A percentile compares a stretch with the other conserved stretches of the same genome.
Conservation (phyloP, 2,888 invertebrate species). For the Laspeyria flexula region DNA sequence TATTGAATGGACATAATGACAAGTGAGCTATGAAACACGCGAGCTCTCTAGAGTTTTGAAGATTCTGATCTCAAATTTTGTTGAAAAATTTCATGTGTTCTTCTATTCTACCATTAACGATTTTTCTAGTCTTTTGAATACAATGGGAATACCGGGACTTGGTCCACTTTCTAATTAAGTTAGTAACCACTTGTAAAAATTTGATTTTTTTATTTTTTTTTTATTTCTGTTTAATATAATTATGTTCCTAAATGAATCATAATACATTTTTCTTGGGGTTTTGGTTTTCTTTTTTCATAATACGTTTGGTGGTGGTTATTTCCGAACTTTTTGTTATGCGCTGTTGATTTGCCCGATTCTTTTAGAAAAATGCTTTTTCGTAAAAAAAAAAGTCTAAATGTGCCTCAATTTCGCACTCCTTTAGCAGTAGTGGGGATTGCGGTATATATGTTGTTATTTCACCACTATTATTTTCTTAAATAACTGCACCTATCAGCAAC, state of each 20-base stretch:
- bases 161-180: too few species aligned
- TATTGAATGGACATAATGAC: too few species aligned
- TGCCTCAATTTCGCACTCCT: background rate
- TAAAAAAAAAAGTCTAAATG: slow-evolving; percentile 1
- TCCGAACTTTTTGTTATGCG: slow-evolving; percentile 46
- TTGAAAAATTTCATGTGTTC: too few species aligned
- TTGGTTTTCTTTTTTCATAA: slow-evolving; percentile 18
- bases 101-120: too few species aligned
- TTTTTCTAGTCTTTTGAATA: too few species aligned
- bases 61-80: too few species aligned
- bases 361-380: slow-evolving; percentile 33
- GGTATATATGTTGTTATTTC: background rate
- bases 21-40: too few species aligned
- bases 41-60: too few species aligned
- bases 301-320: slow-evolving; percentile 46
- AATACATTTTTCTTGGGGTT: slow-evolving; percentile 4
- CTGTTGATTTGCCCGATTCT: slow-evolving; percentile 71
- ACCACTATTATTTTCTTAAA: background rate
- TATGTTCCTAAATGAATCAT: slow-evolving; percentile 4
- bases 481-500: background rate
- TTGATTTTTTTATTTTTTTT: background rate
- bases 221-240: background rate
- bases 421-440: background rate
- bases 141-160: too few species aligned
- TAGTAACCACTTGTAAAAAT: too few species aligned